Percentiles rank a stretch among this genome's conserved stretches.
These are phyloP conservation scores for Danio aesculapii DNA, from an alignment of 2,797 vertebrate species.

Conservation along the genomic window DNA sequence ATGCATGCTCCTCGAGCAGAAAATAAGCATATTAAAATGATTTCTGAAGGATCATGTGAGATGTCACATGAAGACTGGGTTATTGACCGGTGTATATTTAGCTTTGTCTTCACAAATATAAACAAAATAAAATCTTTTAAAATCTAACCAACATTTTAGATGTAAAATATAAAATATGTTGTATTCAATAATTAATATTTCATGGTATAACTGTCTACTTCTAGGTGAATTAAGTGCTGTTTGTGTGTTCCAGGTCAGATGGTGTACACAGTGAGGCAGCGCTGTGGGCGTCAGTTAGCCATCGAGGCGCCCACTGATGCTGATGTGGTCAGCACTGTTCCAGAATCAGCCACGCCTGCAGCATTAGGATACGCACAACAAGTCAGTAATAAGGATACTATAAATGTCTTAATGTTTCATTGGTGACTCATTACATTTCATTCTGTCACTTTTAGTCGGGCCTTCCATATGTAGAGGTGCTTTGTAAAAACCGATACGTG, in stretches of 20 bases:
- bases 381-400: slow-evolving; percentile 73
- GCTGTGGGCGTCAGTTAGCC: slow-evolving; percentile 95
- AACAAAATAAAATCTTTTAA: not conserved
- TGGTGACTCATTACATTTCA: not conserved
- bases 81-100: not conserved
- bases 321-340: slow-evolving; percentile 98
- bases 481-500: slow-evolving; percentile 97
- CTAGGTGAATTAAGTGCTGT: not conserved
- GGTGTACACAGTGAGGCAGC: slow-evolving; percentile 95
- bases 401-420: not conserved
- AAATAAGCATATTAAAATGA: not conserved
- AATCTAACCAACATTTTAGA: not conserved
- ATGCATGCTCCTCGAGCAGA: not conserved
- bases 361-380: slow-evolving; percentile 94
- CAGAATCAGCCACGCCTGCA: slow-evolving; percentile 96
- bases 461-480: slow-evolving; percentile 92
- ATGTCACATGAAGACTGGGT: not conserved
- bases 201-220: not conserved
- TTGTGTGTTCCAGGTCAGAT: slow-evolving; percentile 88
- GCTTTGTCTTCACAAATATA: not conserved
- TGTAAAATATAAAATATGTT: too few species aligned
- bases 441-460: slow-evolving; percentile 80
- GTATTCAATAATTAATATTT: too few species aligned
- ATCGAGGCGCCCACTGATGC: slow-evolving; percentile 94
- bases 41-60: not conserved